Conservation (phyloP, 2,113 vertebrate genomes). For the Aegotheles bennettii region DNA sequence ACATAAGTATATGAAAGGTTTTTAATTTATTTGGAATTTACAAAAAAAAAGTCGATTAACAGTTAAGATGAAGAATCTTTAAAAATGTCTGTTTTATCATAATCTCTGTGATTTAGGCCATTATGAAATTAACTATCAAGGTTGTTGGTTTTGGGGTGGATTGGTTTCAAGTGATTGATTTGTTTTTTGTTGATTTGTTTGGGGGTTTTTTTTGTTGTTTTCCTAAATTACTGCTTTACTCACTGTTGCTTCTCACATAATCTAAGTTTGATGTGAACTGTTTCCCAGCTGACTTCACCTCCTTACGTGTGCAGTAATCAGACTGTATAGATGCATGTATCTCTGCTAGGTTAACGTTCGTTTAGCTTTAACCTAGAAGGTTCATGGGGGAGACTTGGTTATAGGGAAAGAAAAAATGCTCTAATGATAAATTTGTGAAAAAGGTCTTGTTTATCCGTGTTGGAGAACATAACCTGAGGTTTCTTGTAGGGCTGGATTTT, state of each 20-base stretch:
- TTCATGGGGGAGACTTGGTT: background rate
- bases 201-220: background rate
- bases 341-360: background rate
- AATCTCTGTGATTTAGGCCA: background rate
- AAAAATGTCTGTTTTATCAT: background rate
- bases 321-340: background rate
- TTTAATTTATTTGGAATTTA: background rate
- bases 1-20: background rate
- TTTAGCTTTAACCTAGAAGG: background rate
- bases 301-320: background rate
- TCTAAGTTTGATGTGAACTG: constrained; percentile 34
- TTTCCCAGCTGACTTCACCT: constrained; percentile 55
- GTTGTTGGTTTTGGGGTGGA: background rate
- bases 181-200: background rate
- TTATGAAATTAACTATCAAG: background rate
- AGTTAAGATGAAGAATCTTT: background rate
- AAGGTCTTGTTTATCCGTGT: background rate
- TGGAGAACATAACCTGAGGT: background rate
- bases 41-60: background rate
- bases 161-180: background rate
- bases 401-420: background rate
- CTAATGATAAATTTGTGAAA: background rate
- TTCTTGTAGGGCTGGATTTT: background rate
- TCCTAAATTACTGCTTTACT: background rate
- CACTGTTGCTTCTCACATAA: constrained; percentile 25